These are phyloP conservation scores for Ophioninae sp. DNA, from an alignment of 2,888 invertebrate genomes.

Conservation along the genomic window DNA sequence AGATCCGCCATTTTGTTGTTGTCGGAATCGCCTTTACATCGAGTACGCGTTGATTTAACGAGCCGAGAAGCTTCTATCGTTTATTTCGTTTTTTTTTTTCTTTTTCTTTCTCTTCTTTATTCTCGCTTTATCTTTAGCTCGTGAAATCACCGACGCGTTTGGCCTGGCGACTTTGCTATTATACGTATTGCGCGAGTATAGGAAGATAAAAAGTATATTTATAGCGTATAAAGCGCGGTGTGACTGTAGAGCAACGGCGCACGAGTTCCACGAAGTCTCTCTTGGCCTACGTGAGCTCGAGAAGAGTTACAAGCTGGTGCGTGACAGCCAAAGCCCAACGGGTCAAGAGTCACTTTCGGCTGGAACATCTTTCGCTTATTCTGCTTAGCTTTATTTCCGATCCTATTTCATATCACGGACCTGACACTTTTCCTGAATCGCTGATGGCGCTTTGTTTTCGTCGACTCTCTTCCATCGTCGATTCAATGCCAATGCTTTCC, in stretches of 20 bases:
- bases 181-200: slow-evolving; percentile 28
- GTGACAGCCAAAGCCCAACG: slow-evolving; percentile 29
- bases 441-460: neutral
- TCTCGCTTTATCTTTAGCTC: slow-evolving; percentile 39
- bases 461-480: neutral
- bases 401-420: slow-evolving; percentile 9
- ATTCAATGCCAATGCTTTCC: neutral
- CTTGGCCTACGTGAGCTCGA: slow-evolving; percentile 60
- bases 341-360: slow-evolving; percentile 61
- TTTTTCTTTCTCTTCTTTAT: slow-evolving; percentile 2
- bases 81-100: slow-evolving; percentile 14
- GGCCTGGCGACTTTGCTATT: slow-evolving; percentile 39
- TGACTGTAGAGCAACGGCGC: slow-evolving; percentile 29
- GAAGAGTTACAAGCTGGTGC: slow-evolving; percentile 49
- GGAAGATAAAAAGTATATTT: slow-evolving; percentile 29
- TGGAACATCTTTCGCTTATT: slow-evolving; percentile 48
- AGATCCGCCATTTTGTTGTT: slow-evolving; percentile 22
- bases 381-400: slow-evolving; percentile 56
- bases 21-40: neutral
- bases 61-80: slow-evolving; percentile 40
- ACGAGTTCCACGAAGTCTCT: slow-evolving; percentile 58
- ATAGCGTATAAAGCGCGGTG: slow-evolving; percentile 11
- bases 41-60: slow-evolving; percentile 38
- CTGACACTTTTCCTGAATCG: slow-evolving; percentile 31
- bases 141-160: slow-evolving; percentile 55